Conservation (phyloP, 2,888 invertebrate genomes). For the Dyspetes luteomarginatus region DNA sequence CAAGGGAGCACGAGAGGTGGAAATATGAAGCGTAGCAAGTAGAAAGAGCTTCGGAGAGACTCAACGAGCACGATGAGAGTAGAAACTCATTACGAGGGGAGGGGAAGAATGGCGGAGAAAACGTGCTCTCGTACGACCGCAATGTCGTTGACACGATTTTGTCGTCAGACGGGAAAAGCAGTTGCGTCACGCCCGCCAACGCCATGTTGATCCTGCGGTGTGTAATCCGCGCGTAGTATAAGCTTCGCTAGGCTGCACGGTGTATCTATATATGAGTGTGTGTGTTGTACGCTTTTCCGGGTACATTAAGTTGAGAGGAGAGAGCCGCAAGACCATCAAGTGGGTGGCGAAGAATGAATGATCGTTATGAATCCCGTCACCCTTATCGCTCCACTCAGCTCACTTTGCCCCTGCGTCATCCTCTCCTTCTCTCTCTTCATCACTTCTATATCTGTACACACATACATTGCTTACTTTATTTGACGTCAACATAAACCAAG, state of each 20-base stretch:
- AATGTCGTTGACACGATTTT: conserved; percentile 59
- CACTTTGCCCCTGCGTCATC: conserved; percentile 3
- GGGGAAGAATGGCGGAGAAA: neutral
- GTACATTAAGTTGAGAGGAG: conserved; percentile 6
- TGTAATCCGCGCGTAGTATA: conserved; percentile 39
- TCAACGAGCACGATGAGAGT: conserved; percentile 20
- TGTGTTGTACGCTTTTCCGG: conserved; percentile 20
- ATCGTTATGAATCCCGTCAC: conserved; percentile 56
- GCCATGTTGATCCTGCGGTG: conserved; percentile 61
- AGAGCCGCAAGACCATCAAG: conserved; percentile 37
- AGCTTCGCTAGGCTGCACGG: neutral
- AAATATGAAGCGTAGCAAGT: neutral
- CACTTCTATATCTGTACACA: neutral
- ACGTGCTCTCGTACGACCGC: conserved; percentile 40
- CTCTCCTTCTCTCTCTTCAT: neutral
- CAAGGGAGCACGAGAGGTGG: neutral
- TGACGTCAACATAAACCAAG: conserved; percentile 37
- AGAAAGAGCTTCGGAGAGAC: neutral
- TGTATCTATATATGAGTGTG: neutral
- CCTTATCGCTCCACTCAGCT: conserved; percentile 52
- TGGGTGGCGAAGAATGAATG: conserved; percentile 60
- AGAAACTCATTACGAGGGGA: conserved; percentile 35
- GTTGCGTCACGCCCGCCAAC: conserved; percentile 63
- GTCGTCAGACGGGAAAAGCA: conserved; percentile 36
- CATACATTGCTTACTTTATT: conserved; percentile 27